phyloP scores from a whole-genome alignment of 2,797 vertebrate genomes.

The Orientallactaga sibirica region DNA sequence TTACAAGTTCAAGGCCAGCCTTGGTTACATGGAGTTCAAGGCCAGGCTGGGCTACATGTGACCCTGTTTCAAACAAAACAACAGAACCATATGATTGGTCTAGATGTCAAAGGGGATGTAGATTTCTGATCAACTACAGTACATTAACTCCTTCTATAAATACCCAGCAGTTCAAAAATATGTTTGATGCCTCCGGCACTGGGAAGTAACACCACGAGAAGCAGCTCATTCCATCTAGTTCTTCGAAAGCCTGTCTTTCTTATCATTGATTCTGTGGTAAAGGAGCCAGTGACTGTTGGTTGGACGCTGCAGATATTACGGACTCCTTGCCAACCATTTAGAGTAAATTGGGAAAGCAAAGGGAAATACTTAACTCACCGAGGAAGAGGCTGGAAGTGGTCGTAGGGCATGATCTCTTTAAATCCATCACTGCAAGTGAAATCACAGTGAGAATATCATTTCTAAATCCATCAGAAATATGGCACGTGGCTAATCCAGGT shows the following conservation, averaged over 20 bases:
- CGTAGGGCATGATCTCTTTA: slow-evolving; percentile 98
- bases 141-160: not conserved
- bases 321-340: not conserved
- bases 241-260: not conserved
- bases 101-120: too few species aligned
- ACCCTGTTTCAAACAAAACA: not conserved
- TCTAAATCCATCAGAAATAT: not conserved
- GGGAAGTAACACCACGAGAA: not conserved
- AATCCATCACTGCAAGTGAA: slow-evolving; percentile 94
- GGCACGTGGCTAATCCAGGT: not conserved
- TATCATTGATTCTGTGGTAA: not conserved
- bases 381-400: slow-evolving; percentile 97
- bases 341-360: not conserved
- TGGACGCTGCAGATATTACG: not conserved
- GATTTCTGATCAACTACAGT: not conserved
- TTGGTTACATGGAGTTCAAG: not conserved
- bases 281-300: not conserved
- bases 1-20: not conserved
- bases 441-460: slow-evolving; percentile 79
- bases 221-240: not conserved
- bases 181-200: rapidly evolving
- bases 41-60: not conserved
- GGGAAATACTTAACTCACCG: slow-evolving; percentile 89
- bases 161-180: not conserved
- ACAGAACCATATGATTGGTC: too few species aligned